These are phyloP conservation scores for Pterois miles DNA, from an alignment of 2,797 vertebrate species.

Conservation along the genomic window DNA sequence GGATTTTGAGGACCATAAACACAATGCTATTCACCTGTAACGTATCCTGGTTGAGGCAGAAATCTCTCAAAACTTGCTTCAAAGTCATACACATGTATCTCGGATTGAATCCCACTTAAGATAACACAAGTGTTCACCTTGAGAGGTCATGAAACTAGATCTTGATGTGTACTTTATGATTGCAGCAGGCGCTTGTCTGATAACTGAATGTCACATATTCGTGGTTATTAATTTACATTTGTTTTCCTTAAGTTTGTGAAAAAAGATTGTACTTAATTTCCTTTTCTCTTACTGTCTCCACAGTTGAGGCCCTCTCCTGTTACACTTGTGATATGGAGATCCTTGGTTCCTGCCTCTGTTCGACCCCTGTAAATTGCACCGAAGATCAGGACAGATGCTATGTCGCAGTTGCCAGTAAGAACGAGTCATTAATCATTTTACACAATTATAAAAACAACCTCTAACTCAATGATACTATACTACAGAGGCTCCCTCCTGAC, in stretches of 20 bases:
- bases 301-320: conserved; percentile 66
- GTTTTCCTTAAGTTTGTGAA: neutral
- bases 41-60: neutral
- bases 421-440: neutral
- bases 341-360: conserved; percentile 7
- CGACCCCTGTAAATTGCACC: neutral
- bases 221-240: neutral
- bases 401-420: conserved; percentile 55
- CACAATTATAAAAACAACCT: neutral
- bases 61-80: neutral
- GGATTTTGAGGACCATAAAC: neutral
- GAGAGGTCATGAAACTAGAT: conserved; percentile 3
- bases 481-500: neutral
- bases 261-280: neutral
- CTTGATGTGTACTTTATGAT: conserved; percentile 24
- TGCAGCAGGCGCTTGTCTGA: conserved; percentile 4
- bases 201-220: neutral
- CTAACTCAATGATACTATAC: neutral
- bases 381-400: conserved; percentile 11
- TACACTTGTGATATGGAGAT: conserved; percentile 39
- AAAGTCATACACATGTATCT: conserved; percentile 11
- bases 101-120: neutral
- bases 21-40: neutral
- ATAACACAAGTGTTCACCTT: conserved; percentile 21
- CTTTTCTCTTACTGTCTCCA: neutral